Base-by-base conservation (phyloP, 2,113 vertebrate species). In the Anguilla rostrata region DNA sequence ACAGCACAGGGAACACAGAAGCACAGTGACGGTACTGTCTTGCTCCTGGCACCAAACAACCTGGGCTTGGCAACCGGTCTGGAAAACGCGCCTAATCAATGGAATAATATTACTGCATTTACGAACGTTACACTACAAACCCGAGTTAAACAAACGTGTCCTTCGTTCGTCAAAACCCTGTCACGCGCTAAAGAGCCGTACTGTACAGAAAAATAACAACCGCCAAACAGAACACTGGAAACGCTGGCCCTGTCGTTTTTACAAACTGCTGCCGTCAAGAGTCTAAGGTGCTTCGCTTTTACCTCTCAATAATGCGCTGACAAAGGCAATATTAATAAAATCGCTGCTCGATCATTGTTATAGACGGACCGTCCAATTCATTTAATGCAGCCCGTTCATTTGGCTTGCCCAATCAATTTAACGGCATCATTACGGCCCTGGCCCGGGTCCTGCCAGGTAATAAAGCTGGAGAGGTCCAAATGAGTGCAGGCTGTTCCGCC, bases 361-460 rank as follows among this genome's bases (percentile, higher is more conserved):
- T 40, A 78, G 63, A 83, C 63, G 29, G 41, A 34, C 66, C 46
- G 60, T 79, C 49, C 75, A 87, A 87, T 87, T 81, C 40, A 84
- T 34, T 63, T 84, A 81, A 87, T 87, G 53, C 53, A 81, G 60
- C 78, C 26, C 26, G 63, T 87, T 53, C 57, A 57, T 84, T 84
- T 79, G 40, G 49, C 56, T 84, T 57, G 83, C 53, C 56, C 78
- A 66, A 49, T 39, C 78, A 66, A 39, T 87, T 60, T 87, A 79
- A 84, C 29, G 43, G 86, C 39, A 79, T 66, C 83, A 84, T 81
- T 82, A 56, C 80, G 78, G 53, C 78, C 29, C n/a, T 43, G 82
- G 66, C 40, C 20, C 39, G 43, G 5, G 29, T 78, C 46, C 57
- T 84, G 46, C 82, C 86, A 83, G 66, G 3, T 46, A 83, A 84